Evolutionary conservation across 2,888 invertebrate species (phyloP).

Genomic region (Plagodis pulveraria): DNA sequence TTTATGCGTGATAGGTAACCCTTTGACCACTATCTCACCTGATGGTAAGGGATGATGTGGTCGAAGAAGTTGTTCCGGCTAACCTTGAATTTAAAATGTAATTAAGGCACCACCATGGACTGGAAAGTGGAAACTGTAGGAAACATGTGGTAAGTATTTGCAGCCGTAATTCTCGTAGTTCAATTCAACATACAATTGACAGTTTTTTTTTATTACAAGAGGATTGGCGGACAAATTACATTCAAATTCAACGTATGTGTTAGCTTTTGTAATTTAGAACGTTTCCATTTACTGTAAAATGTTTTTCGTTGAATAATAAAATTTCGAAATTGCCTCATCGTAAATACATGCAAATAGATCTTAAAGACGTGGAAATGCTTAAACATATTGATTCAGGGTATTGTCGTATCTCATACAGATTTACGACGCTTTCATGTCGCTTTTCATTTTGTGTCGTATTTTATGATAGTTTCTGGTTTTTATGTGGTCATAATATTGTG

Average conservation of each 20-base stretch:
- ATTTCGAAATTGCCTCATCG: constrained; percentile 43
- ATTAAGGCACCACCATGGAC: constrained; percentile 2
- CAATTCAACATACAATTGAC: not conserved
- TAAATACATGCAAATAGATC: constrained; percentile 57
- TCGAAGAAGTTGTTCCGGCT: too few relatives aligned
- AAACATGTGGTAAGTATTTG: too few relatives aligned
- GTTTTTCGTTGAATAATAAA: constrained; percentile 34
- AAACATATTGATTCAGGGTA: constrained; percentile 57
- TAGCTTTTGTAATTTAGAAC: constrained; percentile 5
- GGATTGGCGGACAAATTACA: not conserved
- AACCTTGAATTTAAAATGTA: constrained; percentile 11
- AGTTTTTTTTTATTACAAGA: constrained; percentile 8
- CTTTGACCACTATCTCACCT: too few relatives aligned
- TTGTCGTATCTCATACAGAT: constrained; percentile 46
- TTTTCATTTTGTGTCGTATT: constrained; percentile 47
- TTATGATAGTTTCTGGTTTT: constrained; percentile 38
- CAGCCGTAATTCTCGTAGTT: too few relatives aligned
- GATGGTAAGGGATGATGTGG: too few relatives aligned
- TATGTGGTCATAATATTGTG: constrained; percentile 31
- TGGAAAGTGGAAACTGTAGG: too few relatives aligned
- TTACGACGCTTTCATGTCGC: constrained; percentile 54
- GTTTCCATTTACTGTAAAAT: constrained; percentile 27
- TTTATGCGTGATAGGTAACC: too few relatives aligned
- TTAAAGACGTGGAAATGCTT: constrained; percentile 40
- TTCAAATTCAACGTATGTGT: constrained; percentile 13